A percentile compares a stretch with the other conserved stretches of the same genome.
phyloP scores from a whole-genome alignment of 2,888 invertebrate genomes.

The Drosophila kuntzei region DNA sequence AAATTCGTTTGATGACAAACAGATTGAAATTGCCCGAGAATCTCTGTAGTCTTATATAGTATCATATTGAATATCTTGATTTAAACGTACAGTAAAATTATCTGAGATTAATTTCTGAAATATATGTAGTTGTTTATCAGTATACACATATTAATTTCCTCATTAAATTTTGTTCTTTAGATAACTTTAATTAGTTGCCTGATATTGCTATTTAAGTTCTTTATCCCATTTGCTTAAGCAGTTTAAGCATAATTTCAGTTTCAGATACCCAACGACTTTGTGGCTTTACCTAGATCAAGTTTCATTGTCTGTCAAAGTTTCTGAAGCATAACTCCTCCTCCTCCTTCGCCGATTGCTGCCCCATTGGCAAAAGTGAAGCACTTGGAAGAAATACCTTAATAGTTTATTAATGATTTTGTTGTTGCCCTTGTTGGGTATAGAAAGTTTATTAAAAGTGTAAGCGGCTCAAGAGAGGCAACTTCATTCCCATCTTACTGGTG shows the following conservation, averaged over 20 bases:
- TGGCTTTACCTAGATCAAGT: conserved; percentile 65
- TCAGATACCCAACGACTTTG: conserved; percentile 48
- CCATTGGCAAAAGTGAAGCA: conserved; percentile 24
- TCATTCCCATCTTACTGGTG: not conserved
- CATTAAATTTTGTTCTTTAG: not conserved
- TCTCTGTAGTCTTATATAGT: not conserved
- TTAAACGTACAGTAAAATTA: too few species aligned
- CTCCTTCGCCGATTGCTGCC: not conserved
- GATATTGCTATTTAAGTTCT: conserved; percentile 16
- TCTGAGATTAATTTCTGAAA: too few species aligned
- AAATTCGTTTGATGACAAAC: not conserved
- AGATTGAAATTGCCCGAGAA: not conserved
- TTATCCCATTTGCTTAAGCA: conserved; percentile 47
- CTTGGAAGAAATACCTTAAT: conserved; percentile 66
- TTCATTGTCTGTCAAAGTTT: conserved; percentile 61
- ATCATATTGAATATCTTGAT: too few species aligned
- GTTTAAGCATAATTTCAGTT: conserved; percentile 35
- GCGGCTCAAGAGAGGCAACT: conserved; percentile 23
- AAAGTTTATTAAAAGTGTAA: conserved; percentile 71
- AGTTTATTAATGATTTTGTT: conserved; percentile 77
- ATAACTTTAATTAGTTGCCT: conserved; percentile 2
- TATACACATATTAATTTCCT: not conserved
- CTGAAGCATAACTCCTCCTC: conserved; percentile 1
- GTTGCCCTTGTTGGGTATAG: conserved; percentile 35
- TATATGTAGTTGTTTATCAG: too few species aligned